phyloP scores from a whole-genome alignment of 2,888 invertebrate species.

The Ethmia dodecea region DNA sequence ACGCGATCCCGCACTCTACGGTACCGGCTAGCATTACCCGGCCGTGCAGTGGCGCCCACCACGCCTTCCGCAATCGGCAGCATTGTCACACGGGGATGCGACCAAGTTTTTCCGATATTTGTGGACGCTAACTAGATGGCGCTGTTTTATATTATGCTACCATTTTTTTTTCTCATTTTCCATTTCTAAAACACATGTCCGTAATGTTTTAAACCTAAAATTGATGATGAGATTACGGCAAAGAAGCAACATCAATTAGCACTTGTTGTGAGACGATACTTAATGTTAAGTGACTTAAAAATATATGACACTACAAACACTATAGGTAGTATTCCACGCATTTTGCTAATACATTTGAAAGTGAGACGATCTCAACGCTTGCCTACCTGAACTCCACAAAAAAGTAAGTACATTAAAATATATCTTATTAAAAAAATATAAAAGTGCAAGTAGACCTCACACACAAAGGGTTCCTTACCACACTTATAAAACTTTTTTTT shows the following conservation, averaged over 20 bases:
- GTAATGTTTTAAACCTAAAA: no score
- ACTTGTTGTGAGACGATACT: no score
- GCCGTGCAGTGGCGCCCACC: constrained; percentile 53
- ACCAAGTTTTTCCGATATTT: constrained; percentile 17
- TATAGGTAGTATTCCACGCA: no score
- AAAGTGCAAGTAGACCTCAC: background rate
- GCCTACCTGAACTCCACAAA: no score
- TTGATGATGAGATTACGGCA: no score
- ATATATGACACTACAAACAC: no score
- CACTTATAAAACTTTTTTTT: no score
- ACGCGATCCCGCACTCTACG: constrained; percentile 60
- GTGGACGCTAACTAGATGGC: constrained; percentile 41
- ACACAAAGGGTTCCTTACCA: no score
- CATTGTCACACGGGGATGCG: constrained; percentile 31
- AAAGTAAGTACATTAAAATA: background rate
- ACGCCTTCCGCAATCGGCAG: constrained; percentile 64
- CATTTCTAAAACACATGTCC: background rate
- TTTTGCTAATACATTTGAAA: no score
- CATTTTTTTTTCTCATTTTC: background rate
- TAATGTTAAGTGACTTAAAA: no score
- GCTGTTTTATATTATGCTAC: constrained; percentile 14
- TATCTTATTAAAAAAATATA: background rate
- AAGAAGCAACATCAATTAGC: no score
- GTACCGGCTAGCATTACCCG: constrained; percentile 46
- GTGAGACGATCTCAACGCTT: no score